Evolutionary conservation across 2,888 invertebrate species (phyloP).

Genomic region (Yponomeuta cagnagella): DNA sequence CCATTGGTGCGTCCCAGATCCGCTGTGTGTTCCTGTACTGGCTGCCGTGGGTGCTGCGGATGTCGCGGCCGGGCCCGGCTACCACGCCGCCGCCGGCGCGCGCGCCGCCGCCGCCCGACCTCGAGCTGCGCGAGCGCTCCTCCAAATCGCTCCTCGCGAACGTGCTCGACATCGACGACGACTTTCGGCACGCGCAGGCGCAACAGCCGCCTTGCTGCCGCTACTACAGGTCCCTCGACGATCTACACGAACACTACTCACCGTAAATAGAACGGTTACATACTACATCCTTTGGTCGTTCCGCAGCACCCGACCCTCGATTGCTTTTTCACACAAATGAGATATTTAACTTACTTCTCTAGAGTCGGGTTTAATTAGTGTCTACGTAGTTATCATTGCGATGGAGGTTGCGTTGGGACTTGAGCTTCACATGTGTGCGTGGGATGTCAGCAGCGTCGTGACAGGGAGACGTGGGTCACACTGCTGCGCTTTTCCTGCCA

Average conservation of each 20-base stretch:
- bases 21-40: constrained; percentile 95
- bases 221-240: constrained; percentile 84
- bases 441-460: background rate
- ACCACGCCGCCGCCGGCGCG: constrained; percentile 79
- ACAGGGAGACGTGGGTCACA: background rate
- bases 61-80: constrained; percentile 85
- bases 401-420: background rate
- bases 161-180: constrained; percentile 97
- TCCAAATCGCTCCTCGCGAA: constrained; percentile 97
- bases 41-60: constrained; percentile 97
- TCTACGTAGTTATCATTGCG: background rate
- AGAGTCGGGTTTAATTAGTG: background rate
- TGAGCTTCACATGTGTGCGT: background rate
- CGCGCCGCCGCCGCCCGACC: constrained; percentile 86
- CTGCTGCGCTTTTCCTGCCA: background rate
- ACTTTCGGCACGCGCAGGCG: constrained; percentile 89
- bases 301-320: constrained; percentile 67
- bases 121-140: constrained; percentile 92
- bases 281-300: constrained; percentile 67
- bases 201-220: constrained; percentile 84
- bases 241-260: constrained; percentile 76
- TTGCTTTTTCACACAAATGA: constrained; percentile 19
- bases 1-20: constrained; percentile 73
- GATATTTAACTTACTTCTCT: background rate
- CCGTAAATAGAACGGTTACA: constrained; percentile 73